Evolutionary conservation across 2,888 invertebrate genomes (phyloP), one percentile per base, ranked within the genome.

Genomic region (Corbicula japonica): DNA sequence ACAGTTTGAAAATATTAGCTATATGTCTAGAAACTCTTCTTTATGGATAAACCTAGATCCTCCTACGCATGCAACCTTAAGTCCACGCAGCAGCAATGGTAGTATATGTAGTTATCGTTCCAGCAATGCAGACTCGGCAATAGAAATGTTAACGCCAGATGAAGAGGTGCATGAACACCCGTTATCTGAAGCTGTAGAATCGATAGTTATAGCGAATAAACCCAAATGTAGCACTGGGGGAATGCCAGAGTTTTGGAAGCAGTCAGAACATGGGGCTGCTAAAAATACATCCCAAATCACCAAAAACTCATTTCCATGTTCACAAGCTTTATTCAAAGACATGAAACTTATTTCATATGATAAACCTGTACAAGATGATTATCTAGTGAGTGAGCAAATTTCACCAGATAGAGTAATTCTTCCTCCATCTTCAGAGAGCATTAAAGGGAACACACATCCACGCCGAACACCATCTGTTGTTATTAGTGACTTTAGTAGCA

Each of bases 111-210:
- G 89, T 54, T 78, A 72, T 50, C 74, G 87, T 26, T 90, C 89
- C 38, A 90, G 89, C 70, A 89, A 90, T 76, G 87, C 89, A 0
- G 90, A 90, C 76, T 90, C 90, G 1, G 90, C 90, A 0, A 89
- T 90, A 12, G 90, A 90, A 73, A 61, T 90, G 41, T 72, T 87
- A 1, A 87, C 87, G 26, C 87, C 89, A 2, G 90, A 89, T 35
- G 90, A 90, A 50, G 90, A 90, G 28, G 60, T 78, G 38, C 72
- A 81, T 44, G 71, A 76, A 48, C 75, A 79, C 34, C 56, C 65
- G 56, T 46, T 54, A 21, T 28, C 74, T 21, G 77, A 81, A 32
- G 62, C 71, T 32, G 68, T 77, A 5, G 81, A 81, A 30, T 80
- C 61, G 15, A 62, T 46, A 62, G 54, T 63, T 23, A 69, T 68